Conservation (phyloP, 2,888 invertebrate species). For the Scaptomyza polygonia region DNA sequence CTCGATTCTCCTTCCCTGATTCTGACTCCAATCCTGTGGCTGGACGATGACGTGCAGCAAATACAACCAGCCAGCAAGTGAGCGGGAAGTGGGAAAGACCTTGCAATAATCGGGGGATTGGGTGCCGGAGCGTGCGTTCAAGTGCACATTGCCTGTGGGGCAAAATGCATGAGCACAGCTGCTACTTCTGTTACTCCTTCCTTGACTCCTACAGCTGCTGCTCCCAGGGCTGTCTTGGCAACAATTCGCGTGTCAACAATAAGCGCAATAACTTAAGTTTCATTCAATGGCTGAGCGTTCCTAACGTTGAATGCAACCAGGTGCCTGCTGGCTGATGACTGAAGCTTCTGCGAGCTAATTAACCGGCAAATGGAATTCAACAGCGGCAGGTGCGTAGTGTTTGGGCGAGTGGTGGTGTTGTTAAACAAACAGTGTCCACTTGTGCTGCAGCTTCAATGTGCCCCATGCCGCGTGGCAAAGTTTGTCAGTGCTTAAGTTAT, state of each 20-base stretch:
- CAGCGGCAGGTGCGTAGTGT: slow-evolving; percentile 19
- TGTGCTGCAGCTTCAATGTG: slow-evolving; percentile 27
- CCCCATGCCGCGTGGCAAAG: slow-evolving; percentile 29
- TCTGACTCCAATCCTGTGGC: slow-evolving; percentile 27
- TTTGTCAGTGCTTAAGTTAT: slow-evolving; percentile 48
- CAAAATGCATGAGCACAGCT: slow-evolving; percentile 67
- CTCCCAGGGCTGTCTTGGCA: slow-evolving; percentile 42
- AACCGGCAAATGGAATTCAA: slow-evolving; percentile 70
- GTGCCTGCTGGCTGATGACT: slow-evolving; percentile 19
- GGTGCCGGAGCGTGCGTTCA: slow-evolving; percentile 50
- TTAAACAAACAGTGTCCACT: slow-evolving; percentile 61
- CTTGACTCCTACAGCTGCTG: slow-evolving; percentile 46
- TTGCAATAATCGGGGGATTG: slow-evolving; percentile 20
- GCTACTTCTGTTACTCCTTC: slow-evolving; percentile 35
- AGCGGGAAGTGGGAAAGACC: slow-evolving; percentile 15
- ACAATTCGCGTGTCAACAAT: slow-evolving; percentile 76
- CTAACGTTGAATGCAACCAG: slow-evolving; percentile 44
- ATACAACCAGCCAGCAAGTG: slow-evolving; percentile 43
- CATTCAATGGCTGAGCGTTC: slow-evolving; percentile 57
- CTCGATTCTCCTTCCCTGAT: slow-evolving; percentile 32
- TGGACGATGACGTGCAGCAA: slow-evolving; percentile 53
- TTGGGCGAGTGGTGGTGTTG: not conserved
- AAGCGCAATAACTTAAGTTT: slow-evolving; percentile 77
- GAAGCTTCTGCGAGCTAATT: slow-evolving; percentile 62
- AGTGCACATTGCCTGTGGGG: slow-evolving; percentile 65